Conservation (phyloP, 2,113 vertebrate species). For the Suncus etruscus region DNA sequence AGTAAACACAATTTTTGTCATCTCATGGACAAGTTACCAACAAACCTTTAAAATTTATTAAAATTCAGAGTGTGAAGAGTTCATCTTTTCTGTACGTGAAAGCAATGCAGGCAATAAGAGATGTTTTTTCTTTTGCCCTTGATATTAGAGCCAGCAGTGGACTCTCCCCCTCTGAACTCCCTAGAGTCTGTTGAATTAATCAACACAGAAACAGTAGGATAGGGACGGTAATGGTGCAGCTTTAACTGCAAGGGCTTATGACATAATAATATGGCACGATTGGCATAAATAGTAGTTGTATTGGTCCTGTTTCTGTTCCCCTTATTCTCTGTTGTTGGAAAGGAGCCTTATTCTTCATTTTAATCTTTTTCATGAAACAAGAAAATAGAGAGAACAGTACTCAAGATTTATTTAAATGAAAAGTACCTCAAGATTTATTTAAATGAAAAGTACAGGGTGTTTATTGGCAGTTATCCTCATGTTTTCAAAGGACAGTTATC, state of each 20-base stretch:
- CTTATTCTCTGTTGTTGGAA: neutral
- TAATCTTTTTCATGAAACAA: neutral
- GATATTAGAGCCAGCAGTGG: fast-evolving
- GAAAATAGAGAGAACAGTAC: neutral
- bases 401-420: neutral
- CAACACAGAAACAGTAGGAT: neutral
- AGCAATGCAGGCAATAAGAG: fast-evolving
- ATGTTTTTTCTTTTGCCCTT: no score
- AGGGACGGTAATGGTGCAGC: neutral
- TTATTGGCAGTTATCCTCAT: neutral
- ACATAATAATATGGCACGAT: neutral
- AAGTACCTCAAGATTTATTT: neutral
- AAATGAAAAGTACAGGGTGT: neutral
- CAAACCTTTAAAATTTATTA: neutral
- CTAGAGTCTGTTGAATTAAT: fast-evolving
- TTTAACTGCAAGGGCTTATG: fast-evolving
- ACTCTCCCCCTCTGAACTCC: no score
- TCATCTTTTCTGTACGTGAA: fast-evolving
- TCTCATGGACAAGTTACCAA: fast-evolving
- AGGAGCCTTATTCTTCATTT: neutral
- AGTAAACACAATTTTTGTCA: neutral
- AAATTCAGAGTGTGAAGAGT: neutral
- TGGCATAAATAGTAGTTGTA: no score
- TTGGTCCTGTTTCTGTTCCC: neutral
- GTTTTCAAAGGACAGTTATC: neutral